Evolutionary conservation across 2,797 vertebrate species (phyloP).

Genomic region (Protosalanx chinensis): DNA sequence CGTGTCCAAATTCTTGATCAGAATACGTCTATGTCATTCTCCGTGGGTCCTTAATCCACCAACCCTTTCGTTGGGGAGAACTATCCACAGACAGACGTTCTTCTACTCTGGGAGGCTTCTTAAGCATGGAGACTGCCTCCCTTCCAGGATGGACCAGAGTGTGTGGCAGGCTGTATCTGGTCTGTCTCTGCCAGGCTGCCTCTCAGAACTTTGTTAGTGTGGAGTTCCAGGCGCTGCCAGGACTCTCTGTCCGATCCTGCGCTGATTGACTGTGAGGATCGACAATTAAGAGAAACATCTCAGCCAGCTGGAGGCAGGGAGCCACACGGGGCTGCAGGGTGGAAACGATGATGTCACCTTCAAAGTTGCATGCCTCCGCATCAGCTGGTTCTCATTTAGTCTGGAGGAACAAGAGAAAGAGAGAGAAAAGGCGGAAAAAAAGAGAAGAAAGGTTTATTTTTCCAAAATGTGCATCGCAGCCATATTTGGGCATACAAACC

Average conservation of each 20-base stretch:
- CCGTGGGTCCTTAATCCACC: background rate
- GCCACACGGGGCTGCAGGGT: background rate
- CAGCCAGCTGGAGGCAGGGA: conserved; percentile 13
- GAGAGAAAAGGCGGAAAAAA: conserved; percentile 30
- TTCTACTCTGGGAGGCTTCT: background rate
- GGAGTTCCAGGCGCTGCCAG: conserved; percentile 12
- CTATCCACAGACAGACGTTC: background rate
- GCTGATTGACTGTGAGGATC: conserved; percentile 45
- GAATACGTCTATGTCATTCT: too few relatives aligned
- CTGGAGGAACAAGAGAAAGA: conserved; percentile 19
- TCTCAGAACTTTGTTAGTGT: conserved; percentile 22
- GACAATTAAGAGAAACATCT: conserved; percentile 43
- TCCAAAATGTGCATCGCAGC: conserved; percentile 49
- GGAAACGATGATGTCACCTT: conserved; percentile 62
- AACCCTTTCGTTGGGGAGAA: background rate
- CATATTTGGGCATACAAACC: conserved; percentile 60
- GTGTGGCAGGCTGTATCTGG: conserved; percentile 17
- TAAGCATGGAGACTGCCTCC: background rate
- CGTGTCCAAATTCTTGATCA: too few relatives aligned
- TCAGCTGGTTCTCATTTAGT: conserved; percentile 71
- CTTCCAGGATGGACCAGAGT: background rate
- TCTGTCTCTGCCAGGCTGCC: background rate
- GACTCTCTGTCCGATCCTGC: conserved; percentile 15
- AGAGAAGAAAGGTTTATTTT: conserved; percentile 13
- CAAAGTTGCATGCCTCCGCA: conserved; percentile 58